Conservation (phyloP, 2,797 vertebrate genomes). For the Chaetophractus vellerosus region DNA sequence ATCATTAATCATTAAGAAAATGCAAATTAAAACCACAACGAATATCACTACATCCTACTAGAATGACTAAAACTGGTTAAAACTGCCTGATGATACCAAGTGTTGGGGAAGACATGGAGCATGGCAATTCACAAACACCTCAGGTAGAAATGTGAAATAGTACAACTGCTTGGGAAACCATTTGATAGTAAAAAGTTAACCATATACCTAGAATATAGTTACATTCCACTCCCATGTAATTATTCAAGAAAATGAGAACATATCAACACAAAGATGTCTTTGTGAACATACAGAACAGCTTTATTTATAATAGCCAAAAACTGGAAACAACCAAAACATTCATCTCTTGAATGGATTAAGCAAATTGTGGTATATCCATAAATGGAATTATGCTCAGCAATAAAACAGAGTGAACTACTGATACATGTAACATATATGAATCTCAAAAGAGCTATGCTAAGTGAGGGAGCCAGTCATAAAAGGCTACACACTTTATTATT, state of each 20-base stretch:
- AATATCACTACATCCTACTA: background rate
- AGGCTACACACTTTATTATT: background rate
- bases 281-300: background rate
- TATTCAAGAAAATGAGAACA: conserved; percentile 22
- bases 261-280: background rate
- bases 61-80: background rate
- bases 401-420: background rate
- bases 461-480: background rate
- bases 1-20: background rate
- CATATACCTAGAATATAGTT: background rate
- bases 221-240: background rate
- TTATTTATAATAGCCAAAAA: background rate
- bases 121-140: background rate
- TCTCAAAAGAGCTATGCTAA: background rate
- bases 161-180: background rate
- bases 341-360: background rate
- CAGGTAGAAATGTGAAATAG: background rate
- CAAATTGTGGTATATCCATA: background rate
- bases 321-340: background rate
- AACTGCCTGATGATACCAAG: background rate
- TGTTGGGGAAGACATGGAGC: background rate
- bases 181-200: background rate
- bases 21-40: background rate
- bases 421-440: background rate
- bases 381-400: background rate